These are phyloP conservation scores for Entomobrya multifasciata DNA, from an alignment of 2,888 invertebrate species.

Conservation along the genomic window DNA sequence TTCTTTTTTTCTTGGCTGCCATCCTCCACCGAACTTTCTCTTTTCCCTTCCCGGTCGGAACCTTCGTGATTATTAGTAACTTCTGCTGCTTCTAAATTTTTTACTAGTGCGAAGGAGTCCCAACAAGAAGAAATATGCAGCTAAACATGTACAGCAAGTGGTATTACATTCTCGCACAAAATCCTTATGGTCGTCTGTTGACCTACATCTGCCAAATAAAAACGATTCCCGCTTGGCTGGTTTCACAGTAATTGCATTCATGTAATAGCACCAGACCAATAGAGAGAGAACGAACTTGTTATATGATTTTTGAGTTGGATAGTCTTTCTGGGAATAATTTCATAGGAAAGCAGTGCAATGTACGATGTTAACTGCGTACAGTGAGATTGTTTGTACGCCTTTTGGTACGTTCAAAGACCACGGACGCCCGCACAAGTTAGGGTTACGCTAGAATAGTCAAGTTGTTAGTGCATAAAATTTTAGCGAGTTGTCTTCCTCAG, in stretches of 20 bases:
- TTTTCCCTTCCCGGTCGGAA: constrained; percentile 43
- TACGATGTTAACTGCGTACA: not conserved
- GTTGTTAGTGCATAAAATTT: constrained; percentile 56
- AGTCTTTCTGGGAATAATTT: no score
- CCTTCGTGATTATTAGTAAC: constrained; percentile 60
- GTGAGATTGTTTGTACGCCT: not conserved
- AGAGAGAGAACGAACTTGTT: not conserved
- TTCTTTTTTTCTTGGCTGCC: not conserved
- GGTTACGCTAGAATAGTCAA: constrained; percentile 1
- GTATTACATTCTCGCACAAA: constrained; percentile 12
- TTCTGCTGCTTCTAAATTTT: constrained; percentile 23
- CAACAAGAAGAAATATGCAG: constrained; percentile 10
- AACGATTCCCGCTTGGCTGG: constrained; percentile 70
- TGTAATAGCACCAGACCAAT: constrained; percentile 22
- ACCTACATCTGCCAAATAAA: constrained; percentile 71
- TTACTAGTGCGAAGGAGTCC: not conserved
- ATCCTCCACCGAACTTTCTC: constrained; percentile 47
- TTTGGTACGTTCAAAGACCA: not conserved
- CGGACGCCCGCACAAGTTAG: not conserved
- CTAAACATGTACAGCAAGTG: not conserved
- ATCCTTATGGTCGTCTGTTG: constrained; percentile 51
- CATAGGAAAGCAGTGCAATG: not conserved
- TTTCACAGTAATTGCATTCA: constrained; percentile 71
- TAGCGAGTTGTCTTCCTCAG: constrained; percentile 51
- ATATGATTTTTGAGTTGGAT: constrained; percentile 8